phyloP scores from a whole-genome alignment of 2,113 vertebrate genomes.

The Heterotis niloticus region DNA sequence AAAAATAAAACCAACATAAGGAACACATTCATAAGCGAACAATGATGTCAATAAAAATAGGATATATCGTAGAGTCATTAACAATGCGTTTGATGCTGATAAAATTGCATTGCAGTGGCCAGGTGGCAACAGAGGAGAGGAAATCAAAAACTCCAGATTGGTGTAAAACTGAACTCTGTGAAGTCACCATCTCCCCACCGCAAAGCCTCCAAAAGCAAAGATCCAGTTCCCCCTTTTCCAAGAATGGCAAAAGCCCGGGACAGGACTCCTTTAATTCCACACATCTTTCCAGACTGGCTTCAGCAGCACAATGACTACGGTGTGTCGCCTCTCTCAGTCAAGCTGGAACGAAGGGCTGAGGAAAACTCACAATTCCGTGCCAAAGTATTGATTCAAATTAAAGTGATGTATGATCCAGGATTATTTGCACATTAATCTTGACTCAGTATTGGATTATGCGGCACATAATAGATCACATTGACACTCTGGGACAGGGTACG shows the following conservation, averaged over 20 bases:
- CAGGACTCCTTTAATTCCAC: background rate
- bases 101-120: no score
- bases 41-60: no score
- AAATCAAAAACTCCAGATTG: no score
- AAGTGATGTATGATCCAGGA: slow-evolving; percentile 39
- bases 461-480: slow-evolving; percentile 45
- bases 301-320: background rate
- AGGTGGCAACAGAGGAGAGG: no score
- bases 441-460: slow-evolving; percentile 35
- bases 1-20: no score
- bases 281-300: background rate
- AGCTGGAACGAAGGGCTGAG: background rate
- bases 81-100: no score
- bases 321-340: background rate
- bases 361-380: background rate
- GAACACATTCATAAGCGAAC: no score
- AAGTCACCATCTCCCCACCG: background rate
- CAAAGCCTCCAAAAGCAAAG: background rate
- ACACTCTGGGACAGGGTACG: slow-evolving; percentile 17
- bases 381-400: slow-evolving; percentile 48
- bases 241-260: background rate
- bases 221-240: no score
- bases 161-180: background rate
- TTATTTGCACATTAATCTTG: slow-evolving; percentile 48
- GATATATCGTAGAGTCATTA: no score